Conservation (phyloP, 2,888 invertebrate genomes). For the Incurvaria masculella region DNA sequence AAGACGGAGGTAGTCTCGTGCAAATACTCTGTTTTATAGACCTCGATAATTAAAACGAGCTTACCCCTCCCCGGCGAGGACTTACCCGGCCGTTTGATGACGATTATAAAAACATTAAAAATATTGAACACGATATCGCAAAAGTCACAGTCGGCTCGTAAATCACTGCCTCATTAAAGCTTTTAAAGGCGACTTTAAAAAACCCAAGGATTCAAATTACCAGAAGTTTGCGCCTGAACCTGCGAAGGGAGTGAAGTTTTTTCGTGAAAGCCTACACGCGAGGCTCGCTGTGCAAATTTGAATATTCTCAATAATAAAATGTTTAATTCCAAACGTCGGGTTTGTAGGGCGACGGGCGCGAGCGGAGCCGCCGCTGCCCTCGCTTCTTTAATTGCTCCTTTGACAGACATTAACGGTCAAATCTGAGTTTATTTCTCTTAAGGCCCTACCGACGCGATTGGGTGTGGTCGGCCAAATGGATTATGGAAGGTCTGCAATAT, state of each 20-base stretch:
- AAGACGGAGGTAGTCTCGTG: background rate
- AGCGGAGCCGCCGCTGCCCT: conserved; percentile 21
- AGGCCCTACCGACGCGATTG: conserved; percentile 24
- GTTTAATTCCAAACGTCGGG: conserved; percentile 14
- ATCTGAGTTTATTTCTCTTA: conserved; percentile 21
- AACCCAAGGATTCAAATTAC: conserved; percentile 1
- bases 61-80: background rate
- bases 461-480: conserved; percentile 45
- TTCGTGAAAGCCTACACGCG: background rate
- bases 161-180: conserved; percentile 30
- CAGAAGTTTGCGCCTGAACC: background rate
- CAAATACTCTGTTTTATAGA: background rate
- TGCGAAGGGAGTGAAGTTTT: background rate
- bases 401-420: conserved; percentile 47
- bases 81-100: conserved; percentile 12
- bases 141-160: conserved; percentile 25
- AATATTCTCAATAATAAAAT: conserved; percentile 16
- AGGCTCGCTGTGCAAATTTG: conserved; percentile 9
- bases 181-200: conserved; percentile 29
- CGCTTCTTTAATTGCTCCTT: conserved; percentile 50
- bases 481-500: conserved; percentile 40
- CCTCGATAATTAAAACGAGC: background rate
- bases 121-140: conserved; percentile 22
- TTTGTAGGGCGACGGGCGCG: conserved; percentile 3
- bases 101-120: conserved; percentile 31